Evolutionary conservation across 2,797 vertebrate species (phyloP).

Genomic region (Menidia menidia): DNA sequence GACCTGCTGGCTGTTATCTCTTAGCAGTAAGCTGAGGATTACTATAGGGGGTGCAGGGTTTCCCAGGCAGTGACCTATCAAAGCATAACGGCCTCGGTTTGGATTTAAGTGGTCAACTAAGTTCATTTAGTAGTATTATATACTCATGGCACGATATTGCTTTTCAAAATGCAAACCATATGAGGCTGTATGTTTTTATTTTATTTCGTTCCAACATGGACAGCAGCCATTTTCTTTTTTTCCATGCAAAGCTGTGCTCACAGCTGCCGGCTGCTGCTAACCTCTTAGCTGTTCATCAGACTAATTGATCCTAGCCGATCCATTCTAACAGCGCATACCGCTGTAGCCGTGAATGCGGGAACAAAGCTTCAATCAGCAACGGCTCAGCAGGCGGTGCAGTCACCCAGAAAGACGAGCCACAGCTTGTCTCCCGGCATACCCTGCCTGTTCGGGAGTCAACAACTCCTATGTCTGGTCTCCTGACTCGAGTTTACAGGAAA

Average conservation of each 20-base stretch:
- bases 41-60: constrained; percentile 42
- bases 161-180: background rate
- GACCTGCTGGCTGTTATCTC: constrained; percentile 50
- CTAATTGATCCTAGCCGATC: constrained; percentile 13
- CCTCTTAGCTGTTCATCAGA: background rate
- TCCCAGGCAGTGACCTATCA: constrained; percentile 32
- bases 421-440: constrained; percentile 43
- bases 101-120: background rate
- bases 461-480: background rate
- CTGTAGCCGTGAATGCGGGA: constrained; percentile 3
- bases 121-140: background rate
- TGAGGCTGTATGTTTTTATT: background rate
- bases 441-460: background rate
- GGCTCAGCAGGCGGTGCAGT: background rate
- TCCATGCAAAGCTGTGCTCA: background rate
- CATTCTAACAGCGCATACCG: background rate
- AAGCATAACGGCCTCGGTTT: constrained; percentile 12
- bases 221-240: background rate
- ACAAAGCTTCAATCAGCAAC: constrained; percentile 21
- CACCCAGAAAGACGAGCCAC: constrained; percentile 39
- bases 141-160: background rate
- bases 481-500: background rate
- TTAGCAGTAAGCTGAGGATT: constrained; percentile 71
- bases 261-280: background rate
- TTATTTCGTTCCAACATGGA: background rate